Evolutionary conservation across 2,888 invertebrate genomes (phyloP).

Genomic region (Lycophotia porphyrea): DNA sequence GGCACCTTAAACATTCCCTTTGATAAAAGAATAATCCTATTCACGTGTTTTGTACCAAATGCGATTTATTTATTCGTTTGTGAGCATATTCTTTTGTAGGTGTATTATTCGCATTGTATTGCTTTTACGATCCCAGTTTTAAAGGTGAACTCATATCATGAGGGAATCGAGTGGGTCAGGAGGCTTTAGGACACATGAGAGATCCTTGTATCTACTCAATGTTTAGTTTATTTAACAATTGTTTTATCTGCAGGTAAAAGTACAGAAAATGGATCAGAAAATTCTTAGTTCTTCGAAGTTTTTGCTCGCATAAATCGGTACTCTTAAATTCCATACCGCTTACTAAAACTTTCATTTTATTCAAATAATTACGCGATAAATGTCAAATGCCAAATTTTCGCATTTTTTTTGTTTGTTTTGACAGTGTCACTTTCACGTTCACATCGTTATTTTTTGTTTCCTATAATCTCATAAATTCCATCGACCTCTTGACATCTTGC

Average conservation of each 20-base stretch:
- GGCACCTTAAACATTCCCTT: neutral
- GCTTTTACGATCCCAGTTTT: slow-evolving; percentile 3
- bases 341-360: no score
- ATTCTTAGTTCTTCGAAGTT: neutral
- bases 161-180: neutral
- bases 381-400: no score
- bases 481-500: no score
- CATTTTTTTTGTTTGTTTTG: no score
- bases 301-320: no score
- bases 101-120: neutral
- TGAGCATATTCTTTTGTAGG: neutral
- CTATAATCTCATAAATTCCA: no score
- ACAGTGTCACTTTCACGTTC: no score
- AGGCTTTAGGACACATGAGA: neutral
- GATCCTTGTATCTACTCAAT: neutral
- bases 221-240: neutral
- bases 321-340: no score
- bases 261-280: neutral
- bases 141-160: neutral
- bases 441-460: no score
- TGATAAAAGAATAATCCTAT: slow-evolving; percentile 1
- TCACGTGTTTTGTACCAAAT: neutral
- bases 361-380: no score
- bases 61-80: slow-evolving; percentile 9
- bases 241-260: neutral